These are phyloP conservation scores for Ligdia adustata DNA, from an alignment of 2,888 invertebrate genomes.

Conservation along the genomic window DNA sequence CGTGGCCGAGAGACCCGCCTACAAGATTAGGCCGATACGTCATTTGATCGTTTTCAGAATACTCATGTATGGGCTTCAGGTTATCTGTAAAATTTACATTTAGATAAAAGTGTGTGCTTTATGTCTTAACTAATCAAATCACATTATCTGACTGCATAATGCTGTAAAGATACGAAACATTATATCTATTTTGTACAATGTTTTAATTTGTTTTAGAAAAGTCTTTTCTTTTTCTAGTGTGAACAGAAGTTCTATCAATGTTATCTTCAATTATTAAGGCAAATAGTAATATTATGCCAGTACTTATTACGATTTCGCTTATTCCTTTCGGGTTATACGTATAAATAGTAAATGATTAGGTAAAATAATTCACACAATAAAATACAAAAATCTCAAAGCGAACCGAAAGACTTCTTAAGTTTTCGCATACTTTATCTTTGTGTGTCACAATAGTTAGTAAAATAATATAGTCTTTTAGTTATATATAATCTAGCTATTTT, in stretches of 20 bases:
- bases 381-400: no score
- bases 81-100: slow-evolving; percentile 51
- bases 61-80: slow-evolving; percentile 71
- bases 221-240: background rate
- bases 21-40: slow-evolving; percentile 62
- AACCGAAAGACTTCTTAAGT: no score
- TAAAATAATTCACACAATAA: no score
- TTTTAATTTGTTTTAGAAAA: background rate
- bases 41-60: slow-evolving; percentile 44
- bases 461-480: no score
- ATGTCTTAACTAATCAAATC: no score
- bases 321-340: background rate
- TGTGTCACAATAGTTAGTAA: no score
- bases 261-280: background rate
- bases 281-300: background rate
- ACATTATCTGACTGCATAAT: slow-evolving; percentile 9
- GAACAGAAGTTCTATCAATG: background rate
- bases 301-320: background rate
- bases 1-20: slow-evolving; percentile 60
- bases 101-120: no score
- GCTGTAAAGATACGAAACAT: background rate
- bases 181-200: background rate
- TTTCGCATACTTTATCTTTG: no score
- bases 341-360: background rate
- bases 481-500: no score